Conservation (phyloP, 2,797 vertebrate species). For the Eutrigla gurnardus region DNA sequence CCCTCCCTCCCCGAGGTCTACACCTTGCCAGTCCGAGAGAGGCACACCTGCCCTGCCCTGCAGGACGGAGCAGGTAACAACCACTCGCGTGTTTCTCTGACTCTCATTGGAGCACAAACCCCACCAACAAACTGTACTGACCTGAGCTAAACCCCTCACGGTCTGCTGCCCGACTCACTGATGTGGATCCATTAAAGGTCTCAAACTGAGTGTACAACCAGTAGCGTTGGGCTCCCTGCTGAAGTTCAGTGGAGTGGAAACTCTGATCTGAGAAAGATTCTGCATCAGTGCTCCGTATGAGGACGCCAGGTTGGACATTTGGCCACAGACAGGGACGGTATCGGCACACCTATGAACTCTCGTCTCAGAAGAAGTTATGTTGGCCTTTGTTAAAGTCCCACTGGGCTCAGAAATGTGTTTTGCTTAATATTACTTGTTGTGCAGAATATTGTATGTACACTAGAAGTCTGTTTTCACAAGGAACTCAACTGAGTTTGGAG, state of each 20-base stretch:
- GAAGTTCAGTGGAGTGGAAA: slow-evolving; percentile 54
- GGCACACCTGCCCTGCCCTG: slow-evolving; percentile 74
- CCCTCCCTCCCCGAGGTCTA: slow-evolving; percentile 94
- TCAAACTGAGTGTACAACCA: slow-evolving; percentile 54
- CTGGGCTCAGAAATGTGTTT: background rate
- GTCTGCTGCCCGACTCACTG: slow-evolving; percentile 42
- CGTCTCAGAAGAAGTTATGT: background rate
- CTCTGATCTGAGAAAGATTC: slow-evolving; percentile 52
- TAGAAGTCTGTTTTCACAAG: background rate
- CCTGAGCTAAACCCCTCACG: slow-evolving; percentile 30
- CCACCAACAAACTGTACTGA: slow-evolving; percentile 1
- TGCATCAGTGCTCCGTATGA: slow-evolving; percentile 34
- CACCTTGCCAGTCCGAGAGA: slow-evolving; percentile 90
- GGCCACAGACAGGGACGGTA: slow-evolving; percentile 5
- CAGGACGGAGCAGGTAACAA: slow-evolving; percentile 85
- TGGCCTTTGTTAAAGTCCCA: background rate
- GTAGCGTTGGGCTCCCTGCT: slow-evolving; percentile 35
- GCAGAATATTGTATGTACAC: background rate
- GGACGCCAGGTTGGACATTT: slow-evolving; percentile 7
- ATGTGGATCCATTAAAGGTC: slow-evolving; percentile 51
- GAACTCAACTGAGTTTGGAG: background rate
- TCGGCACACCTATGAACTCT: background rate
- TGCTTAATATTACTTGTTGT: background rate
- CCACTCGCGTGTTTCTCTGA: background rate
- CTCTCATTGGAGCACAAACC: background rate